Conservation (phyloP, 2,888 invertebrate species). For the Lacanobia oleracea region DNA sequence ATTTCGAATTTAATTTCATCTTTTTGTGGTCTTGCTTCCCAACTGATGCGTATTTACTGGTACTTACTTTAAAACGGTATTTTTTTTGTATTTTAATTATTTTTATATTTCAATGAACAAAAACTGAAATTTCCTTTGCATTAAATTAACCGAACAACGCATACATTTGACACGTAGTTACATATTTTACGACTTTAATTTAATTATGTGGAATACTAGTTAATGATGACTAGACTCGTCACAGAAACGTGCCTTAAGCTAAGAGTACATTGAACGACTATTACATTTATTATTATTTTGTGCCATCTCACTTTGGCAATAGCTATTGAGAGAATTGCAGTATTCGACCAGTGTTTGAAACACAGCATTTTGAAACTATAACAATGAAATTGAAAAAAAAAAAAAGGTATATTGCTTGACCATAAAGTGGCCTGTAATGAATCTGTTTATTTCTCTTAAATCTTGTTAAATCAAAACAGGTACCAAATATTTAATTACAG, state of each 20-base stretch:
- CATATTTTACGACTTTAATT: slow-evolving; percentile 60
- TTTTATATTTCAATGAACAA: slow-evolving; percentile 1
- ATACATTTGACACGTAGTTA: slow-evolving; percentile 73
- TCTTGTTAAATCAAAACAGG: not conserved
- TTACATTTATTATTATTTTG: slow-evolving; percentile 71
- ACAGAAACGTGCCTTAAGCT: slow-evolving; percentile 82
- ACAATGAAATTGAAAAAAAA: not conserved
- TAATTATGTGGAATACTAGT: slow-evolving; percentile 69
- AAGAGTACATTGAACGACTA: slow-evolving; percentile 80
- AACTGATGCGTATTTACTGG: not conserved
- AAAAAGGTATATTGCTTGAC: too few species aligned
- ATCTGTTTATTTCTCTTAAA: not conserved
- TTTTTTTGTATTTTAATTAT: slow-evolving; percentile 11
- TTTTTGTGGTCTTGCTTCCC: not conserved
- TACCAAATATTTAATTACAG: not conserved
- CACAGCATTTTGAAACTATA: slow-evolving; percentile 9
- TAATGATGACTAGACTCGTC: slow-evolving; percentile 83
- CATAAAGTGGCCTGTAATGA: too few species aligned
- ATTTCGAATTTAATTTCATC: not conserved
- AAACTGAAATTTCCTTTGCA: slow-evolving; percentile 23
- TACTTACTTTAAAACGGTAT: not conserved
- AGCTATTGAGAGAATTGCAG: slow-evolving; percentile 34
- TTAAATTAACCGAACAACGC: slow-evolving; percentile 67
- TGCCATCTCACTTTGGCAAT: slow-evolving; percentile 78
- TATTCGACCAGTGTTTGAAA: slow-evolving; percentile 39